Evolutionary conservation across 92 coral and sea anemone genomes (phyloP), one percentile per base, ranked within the genome.

Genomic region (Phymanthus crucifer): DNA sequence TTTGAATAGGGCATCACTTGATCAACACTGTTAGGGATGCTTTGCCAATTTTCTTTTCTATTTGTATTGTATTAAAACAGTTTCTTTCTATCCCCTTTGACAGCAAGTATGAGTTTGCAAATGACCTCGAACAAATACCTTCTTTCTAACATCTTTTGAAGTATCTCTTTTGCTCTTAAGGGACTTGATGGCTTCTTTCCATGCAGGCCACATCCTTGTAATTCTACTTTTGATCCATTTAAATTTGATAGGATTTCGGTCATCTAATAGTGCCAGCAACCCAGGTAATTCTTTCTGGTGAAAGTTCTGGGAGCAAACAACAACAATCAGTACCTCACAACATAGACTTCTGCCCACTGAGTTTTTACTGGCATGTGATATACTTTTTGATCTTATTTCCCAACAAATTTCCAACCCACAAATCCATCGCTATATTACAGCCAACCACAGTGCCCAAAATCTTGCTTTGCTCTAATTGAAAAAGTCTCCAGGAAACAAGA

Each of bases 181-280:
- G 16, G 79, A 73, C 10, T 75, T 48, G 57, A 78, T 40, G 3
- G 95, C 95, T 23, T 80, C 78, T 40, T 69, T 83, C 99, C 99
- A 96, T 24, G 91, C 80, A 37, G 93, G 84, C 93, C 93, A 96
- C 98, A 96, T 96, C 11, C 76, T 37, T 6, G 31, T 33, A 19
- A 93, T 87, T 65, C 99, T 79, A 21, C 65, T 52, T 73, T 92
- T 88, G n/a, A 96, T 93, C 99, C 99, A 96, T 31, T 81, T 79
- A 72, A 93, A 91, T 70, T 92, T 92, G 68, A 82, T 66, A 2
- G 88, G 77, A 21, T 85, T 82, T 43, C 76, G 83, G 76, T 91
- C 92, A 21, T 79, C 40, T 77, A 94, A 73, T n/a, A 82, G 66
- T 19, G 70, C 52, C 5, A 91, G 76, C 40, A 92, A 87, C 5